A percentile compares a stretch with the other conserved stretches of the same genome.
Evolutionary conservation across 2,797 vertebrate species (phyloP).

Genomic region (Gallirallus australis): DNA sequence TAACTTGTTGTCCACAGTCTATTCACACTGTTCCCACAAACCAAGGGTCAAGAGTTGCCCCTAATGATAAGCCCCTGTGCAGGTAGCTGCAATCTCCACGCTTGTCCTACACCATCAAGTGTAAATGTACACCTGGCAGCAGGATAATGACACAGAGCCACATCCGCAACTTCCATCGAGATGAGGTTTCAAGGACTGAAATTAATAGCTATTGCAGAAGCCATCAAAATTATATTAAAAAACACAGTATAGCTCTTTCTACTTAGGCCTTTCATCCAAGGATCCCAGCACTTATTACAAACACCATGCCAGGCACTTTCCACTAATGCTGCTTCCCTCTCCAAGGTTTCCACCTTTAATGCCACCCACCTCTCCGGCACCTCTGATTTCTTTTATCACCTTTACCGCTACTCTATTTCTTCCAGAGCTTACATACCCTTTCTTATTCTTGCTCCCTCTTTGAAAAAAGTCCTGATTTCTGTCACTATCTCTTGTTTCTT

Average conservation of each 20-base stretch:
- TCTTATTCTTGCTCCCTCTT: not conserved
- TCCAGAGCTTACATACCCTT: not conserved
- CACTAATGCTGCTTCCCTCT: not conserved
- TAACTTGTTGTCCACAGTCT: not conserved
- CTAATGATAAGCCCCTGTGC: conserved; percentile 12
- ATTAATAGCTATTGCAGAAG: conserved; percentile 37
- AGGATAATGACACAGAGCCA: not conserved
- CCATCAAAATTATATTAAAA: conserved; percentile 52
- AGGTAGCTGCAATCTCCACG: not conserved
- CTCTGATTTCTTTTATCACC: not conserved
- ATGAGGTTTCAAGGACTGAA: conserved; percentile 51
- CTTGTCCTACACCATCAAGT: conserved; percentile 25
- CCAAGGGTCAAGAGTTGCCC: conserved; percentile 24
- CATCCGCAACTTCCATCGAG: not conserved
- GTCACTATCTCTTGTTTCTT: not conserved
- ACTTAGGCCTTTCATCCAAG: conserved; percentile 21
- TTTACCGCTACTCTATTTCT: not conserved
- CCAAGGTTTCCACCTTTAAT: not conserved
- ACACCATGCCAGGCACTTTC: not conserved
- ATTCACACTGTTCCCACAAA: conserved; percentile 2
- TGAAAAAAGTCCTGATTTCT: not conserved
- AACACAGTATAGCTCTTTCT: conserved; percentile 1
- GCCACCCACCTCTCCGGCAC: not conserved
- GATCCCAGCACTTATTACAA: not conserved
- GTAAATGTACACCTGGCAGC: not conserved